A percentile compares a stretch with the other conserved stretches of the same genome.
Conservation (phyloP, 2,888 invertebrate species). For the Abscondita cerata region DNA sequence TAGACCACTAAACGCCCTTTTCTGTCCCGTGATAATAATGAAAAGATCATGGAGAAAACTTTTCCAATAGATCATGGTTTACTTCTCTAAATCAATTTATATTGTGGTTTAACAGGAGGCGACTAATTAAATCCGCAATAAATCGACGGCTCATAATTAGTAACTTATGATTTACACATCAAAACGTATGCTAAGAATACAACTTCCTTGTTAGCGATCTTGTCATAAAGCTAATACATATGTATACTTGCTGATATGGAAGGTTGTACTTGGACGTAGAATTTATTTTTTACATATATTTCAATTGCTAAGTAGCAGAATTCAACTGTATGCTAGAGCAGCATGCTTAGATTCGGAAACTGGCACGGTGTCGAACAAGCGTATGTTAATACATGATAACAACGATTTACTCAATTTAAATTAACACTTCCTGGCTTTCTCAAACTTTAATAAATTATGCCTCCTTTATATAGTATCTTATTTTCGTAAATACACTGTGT, state of each 20-base stretch:
- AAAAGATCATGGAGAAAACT: not conserved
- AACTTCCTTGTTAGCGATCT: conserved; percentile 21
- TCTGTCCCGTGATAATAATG: not conserved
- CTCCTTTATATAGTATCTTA: no score
- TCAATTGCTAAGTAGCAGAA: conserved; percentile 31
- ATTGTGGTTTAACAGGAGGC: no score
- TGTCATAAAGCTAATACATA: conserved; percentile 28
- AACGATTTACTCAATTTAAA: conserved; percentile 6
- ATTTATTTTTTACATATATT: conserved; percentile 31
- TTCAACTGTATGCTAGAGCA: conserved; percentile 29
- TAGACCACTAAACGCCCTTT: not conserved
- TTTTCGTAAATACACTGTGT: no score
- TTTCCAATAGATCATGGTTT: not conserved
- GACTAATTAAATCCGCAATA: not conserved
- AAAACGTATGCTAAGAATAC: conserved; percentile 17
- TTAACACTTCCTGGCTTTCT: not conserved
- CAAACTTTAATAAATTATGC: no score
- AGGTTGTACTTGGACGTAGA: conserved; percentile 28
- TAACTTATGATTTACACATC: conserved; percentile 8
- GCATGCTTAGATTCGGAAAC: conserved; percentile 12
- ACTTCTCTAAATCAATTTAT: no score
- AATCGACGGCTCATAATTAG: conserved; percentile 1
- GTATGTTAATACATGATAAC: conserved; percentile 15
- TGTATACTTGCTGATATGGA: conserved; percentile 24
- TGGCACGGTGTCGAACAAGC: conserved; percentile 17